Conservation (phyloP, 2,797 vertebrate genomes). For the Catostomus latipinnis region DNA sequence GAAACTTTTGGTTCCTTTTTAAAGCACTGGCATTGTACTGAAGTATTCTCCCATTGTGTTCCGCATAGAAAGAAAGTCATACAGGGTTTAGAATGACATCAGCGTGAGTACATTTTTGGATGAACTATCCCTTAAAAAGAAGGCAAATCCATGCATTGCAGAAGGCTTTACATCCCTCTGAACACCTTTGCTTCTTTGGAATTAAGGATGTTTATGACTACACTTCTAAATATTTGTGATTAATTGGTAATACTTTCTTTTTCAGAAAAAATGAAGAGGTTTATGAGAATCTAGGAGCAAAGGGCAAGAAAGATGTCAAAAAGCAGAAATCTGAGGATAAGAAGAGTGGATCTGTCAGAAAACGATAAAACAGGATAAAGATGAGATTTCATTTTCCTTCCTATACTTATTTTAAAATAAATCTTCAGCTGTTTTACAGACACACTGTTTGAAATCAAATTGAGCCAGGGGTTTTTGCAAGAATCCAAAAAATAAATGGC, state of each 20-base stretch:
- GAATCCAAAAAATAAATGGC: neutral
- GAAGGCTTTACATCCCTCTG: too few species aligned
- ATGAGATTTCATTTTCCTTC: constrained; percentile 44
- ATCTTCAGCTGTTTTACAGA: neutral
- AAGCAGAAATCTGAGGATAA: constrained; percentile 87
- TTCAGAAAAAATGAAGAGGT: constrained; percentile 86
- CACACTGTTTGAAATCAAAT: constrained; percentile 1
- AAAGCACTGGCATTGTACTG: too few species aligned
- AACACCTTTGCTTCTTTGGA: neutral
- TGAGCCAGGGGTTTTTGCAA: neutral
- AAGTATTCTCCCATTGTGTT: too few species aligned
- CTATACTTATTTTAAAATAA: neutral
- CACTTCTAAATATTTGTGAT: neutral
- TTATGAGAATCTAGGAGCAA: constrained; percentile 86
- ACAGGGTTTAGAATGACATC: too few species aligned
- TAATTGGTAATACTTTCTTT: neutral
- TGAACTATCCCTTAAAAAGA: too few species aligned
- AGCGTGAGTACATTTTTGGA: too few species aligned
- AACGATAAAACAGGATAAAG: constrained; percentile 78
- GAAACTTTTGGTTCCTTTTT: too few species aligned
- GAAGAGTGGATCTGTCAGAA: constrained; percentile 84
- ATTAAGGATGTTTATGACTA: neutral
- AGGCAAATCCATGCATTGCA: too few species aligned
- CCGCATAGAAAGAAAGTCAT: too few species aligned
- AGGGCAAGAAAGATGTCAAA: constrained; percentile 86